Evolutionary conservation across 1,140 invertebrate genomes (phyloP).

Genomic region (Hesperophylax magnus): DNA sequence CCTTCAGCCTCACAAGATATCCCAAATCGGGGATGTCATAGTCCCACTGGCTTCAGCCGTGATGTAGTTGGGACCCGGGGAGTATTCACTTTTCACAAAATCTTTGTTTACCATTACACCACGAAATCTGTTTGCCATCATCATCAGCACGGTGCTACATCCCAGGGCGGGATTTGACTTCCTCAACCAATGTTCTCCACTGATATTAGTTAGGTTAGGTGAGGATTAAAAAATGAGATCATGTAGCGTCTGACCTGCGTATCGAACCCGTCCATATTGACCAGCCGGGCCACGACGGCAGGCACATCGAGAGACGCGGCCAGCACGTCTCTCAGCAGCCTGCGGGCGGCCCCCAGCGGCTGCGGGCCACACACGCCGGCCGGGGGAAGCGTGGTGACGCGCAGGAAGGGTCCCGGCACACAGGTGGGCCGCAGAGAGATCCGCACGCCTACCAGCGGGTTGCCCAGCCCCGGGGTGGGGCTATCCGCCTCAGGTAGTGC

Average conservation of each 20-base stretch:
- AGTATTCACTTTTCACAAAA: no score
- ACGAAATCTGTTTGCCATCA: no score
- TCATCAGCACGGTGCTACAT: no score
- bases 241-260: conserved; percentile 34
- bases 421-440: conserved; percentile 40
- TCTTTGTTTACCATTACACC: no score
- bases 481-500: conserved; percentile 56
- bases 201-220: no score
- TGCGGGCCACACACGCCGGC: conserved; percentile 28
- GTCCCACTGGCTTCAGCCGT: no score
- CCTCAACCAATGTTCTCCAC: no score
- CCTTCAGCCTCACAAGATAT: no score
- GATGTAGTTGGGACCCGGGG: no score
- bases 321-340: conserved; percentile 47
- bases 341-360: conserved; percentile 59
- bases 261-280: conserved; percentile 44
- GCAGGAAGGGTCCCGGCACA: conserved; percentile 33
- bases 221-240: no score
- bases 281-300: conserved; percentile 59
- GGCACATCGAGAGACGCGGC: conserved; percentile 56
- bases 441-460: conserved; percentile 15
- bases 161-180: no score
- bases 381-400: conserved; percentile 16
- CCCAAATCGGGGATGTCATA: no score
- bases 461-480: conserved; percentile 52